Evolutionary conservation across 2,797 vertebrate species (phyloP), one percentile per base, ranked within the genome.

Genomic region (Rhynchonycteris naso): DNA sequence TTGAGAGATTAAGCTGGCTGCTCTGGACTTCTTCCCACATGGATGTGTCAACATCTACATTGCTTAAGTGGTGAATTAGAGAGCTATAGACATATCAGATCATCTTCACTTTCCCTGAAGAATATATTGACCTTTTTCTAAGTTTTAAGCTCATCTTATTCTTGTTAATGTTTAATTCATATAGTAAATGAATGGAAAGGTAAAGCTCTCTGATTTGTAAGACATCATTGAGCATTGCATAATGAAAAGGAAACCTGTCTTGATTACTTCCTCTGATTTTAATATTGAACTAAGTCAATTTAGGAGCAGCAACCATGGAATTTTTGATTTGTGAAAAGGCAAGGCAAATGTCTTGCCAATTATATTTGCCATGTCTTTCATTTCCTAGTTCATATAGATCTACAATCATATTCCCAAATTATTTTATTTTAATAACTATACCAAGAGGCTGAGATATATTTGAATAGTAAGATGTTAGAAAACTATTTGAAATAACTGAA

Each of bases 141-240:
- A 19, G 7, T 58, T 95, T 97, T 95, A 96, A 90, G 69, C 26
- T 89, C 38, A 87, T 90, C 90, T 35, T 90, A 78, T 71, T 65
- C 56, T 95, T 95, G 14, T 88, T 93, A 96, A 97, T 81, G 5
- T 87, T 97, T 97, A 83, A 96, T 95, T 97, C 38, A 95, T 26
- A 75, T 80, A 35, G 8, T 68, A 52, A 88, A 92, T n/a, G 61
- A 96, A 97, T 47, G 84, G 96, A 96, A 97, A 95, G 59, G 4
- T 75, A 93, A 35, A 78, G 16, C 16, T 89, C 93, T 89, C 52
- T 84, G 35, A 90, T 90, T 92, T 88, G 7, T 92, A 86, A 95
- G 90, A 91, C 54, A 92, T 92, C 69, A 78, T 14, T 15, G 38
- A 84, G 18, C 18, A 79, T 14, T 71, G 18, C 65, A 50, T 85